Conservation (phyloP, 2,113 vertebrate genomes). For the Nibea coibor region DNA sequence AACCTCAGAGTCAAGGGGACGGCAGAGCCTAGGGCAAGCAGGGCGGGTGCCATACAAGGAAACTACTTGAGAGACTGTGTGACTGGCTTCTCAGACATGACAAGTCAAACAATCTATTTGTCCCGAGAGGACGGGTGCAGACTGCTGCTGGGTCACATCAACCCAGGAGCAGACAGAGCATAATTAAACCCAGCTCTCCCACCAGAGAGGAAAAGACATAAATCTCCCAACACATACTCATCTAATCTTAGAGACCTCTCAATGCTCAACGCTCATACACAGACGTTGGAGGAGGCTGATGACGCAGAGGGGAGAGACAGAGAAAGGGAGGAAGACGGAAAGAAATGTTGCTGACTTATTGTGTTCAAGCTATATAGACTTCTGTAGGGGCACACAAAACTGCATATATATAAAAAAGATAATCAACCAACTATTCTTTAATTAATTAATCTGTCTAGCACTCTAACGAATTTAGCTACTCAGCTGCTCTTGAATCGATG, state of each 20-base stretch:
- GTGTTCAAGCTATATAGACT: constrained; percentile 3
- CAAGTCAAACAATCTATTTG: constrained; percentile 75
- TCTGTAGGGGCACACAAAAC: not conserved
- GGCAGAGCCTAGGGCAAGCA: constrained; percentile 11
- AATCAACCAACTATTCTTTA: not conserved
- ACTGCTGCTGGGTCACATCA: constrained; percentile 81
- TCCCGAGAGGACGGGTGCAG: constrained; percentile 62
- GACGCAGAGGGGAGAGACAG: constrained; percentile 14
- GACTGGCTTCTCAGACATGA: constrained; percentile 63
- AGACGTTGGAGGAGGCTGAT: constrained; percentile 33
- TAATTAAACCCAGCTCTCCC: constrained; percentile 79
- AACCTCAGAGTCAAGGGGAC: constrained; percentile 46
- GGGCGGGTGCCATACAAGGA: constrained; percentile 39
- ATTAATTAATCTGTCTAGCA: not conserved
- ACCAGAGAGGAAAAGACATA: constrained; percentile 67
- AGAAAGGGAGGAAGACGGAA: constrained; percentile 10
- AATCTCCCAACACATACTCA: constrained; percentile 70
- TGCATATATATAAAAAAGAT: not conserved
- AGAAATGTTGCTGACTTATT: constrained; percentile 31
- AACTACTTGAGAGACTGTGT: constrained; percentile 48
- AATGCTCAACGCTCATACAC: constrained; percentile 25
- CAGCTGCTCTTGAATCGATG: too few relatives aligned
- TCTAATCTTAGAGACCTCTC: constrained; percentile 56
- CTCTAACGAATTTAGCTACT: not conserved
- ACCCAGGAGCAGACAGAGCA: constrained; percentile 68